These are phyloP conservation scores for Drosophila tripunctata DNA, from an alignment of 2,888 invertebrate genomes.

Conservation along the genomic window DNA sequence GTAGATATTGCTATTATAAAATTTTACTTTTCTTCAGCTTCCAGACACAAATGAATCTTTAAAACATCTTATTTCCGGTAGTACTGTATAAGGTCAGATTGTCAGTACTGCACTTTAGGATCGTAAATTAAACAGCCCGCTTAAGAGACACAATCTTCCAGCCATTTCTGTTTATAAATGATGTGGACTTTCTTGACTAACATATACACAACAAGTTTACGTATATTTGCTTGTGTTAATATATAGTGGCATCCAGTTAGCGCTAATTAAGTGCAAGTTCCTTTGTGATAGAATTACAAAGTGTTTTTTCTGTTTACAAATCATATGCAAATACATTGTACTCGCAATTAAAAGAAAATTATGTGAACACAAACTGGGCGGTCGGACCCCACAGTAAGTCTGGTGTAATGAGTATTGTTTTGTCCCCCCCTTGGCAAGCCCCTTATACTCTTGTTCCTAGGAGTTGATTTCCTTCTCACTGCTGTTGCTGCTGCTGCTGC, in stretches of 20 bases:
- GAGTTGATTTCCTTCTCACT: neutral
- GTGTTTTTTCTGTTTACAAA: conserved; percentile 51
- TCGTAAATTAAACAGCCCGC: too few species aligned
- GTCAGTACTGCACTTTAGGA: too few species aligned
- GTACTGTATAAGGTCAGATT: too few species aligned
- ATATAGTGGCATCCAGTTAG: neutral
- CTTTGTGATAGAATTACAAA: conserved; percentile 45
- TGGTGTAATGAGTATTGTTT: neutral
- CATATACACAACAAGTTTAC: neutral
- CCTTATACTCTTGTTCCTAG: neutral
- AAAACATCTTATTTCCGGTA: too few species aligned
- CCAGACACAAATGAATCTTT: too few species aligned
- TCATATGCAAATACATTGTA: conserved; percentile 56
- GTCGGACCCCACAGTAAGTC: conserved; percentile 63
- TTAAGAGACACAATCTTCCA: too few species aligned
- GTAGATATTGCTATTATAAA: too few species aligned
- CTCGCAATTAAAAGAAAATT: conserved; percentile 60
- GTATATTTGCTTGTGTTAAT: neutral
- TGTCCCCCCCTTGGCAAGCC: neutral
- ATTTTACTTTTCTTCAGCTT: too few species aligned
- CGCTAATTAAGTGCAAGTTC: neutral
- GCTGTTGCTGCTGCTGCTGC: conserved; percentile 5
- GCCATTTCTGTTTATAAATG: neutral
- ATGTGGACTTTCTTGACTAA: neutral
- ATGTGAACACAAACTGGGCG: conserved; percentile 51